Base-by-base conservation (phyloP, 92 coral and sea anemone species). In the Phymanthus crucifer region DNA sequence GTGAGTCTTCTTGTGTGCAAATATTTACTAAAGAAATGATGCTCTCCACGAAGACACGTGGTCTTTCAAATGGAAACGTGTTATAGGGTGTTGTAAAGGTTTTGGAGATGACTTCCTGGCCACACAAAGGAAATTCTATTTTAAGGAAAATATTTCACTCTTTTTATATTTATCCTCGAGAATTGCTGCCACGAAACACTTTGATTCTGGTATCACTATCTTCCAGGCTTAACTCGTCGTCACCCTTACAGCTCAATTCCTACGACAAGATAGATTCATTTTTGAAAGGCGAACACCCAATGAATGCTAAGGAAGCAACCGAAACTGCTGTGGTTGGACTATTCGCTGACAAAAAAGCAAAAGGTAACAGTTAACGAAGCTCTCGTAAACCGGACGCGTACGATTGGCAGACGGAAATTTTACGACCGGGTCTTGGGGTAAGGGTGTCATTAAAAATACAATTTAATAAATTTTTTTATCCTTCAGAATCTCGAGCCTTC, bases 241-340 rank as follows among this genome's bases (percentile, higher is more conserved):
- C 85, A 1, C 97, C 99, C 3, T 68, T 90, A 24, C 23, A 50
- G 32, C 87, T 95, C n/a, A 74, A 84, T 1, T 83, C 88, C 11
- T 79, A 82, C 54, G 95, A 90, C 11, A 88, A 93, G 76, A 91
- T 79, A 1, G 84, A 93, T 17, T 88, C 90, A 84, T 96, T 96
- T 75, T 69, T 85, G 19, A 86, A 81, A 57, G 99, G 99, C 35
- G 86, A 83, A 65, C 86, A 84, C 34, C 99, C 99, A 31, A 57
- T 73, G 80, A 76, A 87, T 35, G 87, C 98, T 14, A 85, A 76
- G 52, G 84, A 70, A 27, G 94, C 89, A 12, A 93, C 94, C 13
- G 87, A 89, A 66, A 79, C 89, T n/a, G 86, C 98, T 48, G 93
- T 96, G 27, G 45, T 96, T 65, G 99, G 97, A 57, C 46, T 96